Conservation (phyloP, 2,797 vertebrate genomes). For the Triplophysa yarkandensis region DNA sequence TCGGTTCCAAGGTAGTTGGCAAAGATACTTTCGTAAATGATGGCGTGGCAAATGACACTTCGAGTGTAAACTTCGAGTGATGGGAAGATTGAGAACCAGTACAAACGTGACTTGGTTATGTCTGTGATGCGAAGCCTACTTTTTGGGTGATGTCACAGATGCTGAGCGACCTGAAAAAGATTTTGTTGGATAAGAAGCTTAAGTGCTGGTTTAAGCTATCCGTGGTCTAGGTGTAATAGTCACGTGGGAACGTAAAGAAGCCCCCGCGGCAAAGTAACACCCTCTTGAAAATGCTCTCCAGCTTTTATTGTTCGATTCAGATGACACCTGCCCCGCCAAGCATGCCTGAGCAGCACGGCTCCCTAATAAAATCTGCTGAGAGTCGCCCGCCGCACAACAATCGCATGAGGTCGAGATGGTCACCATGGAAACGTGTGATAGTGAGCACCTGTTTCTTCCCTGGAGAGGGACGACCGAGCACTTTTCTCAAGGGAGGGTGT, state of each 20-base stretch:
- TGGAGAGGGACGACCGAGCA: conserved; percentile 56
- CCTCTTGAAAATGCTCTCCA: conserved; percentile 56
- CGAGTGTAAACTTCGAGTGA: no score
- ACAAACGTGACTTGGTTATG: no score
- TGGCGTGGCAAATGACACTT: no score
- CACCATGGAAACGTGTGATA: conserved; percentile 82
- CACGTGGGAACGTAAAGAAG: conserved; percentile 59
- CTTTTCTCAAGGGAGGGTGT: conserved; percentile 48
- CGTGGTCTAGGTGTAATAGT: conserved; percentile 66
- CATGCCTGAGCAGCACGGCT: conserved; percentile 69
- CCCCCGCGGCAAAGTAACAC: conserved; percentile 51
- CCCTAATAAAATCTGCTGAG: conserved; percentile 71
- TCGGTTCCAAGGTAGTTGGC: no score
- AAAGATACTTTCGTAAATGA: no score
- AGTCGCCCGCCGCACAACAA: conserved; percentile 70
- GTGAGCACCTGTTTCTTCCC: conserved; percentile 69
- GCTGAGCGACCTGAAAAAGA: conserved; percentile 8
- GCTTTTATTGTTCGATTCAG: conserved; percentile 58
- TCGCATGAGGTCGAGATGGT: conserved; percentile 72
- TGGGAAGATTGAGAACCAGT: conserved; percentile 53
- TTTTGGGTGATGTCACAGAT: conserved; percentile 19
- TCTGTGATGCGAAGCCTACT: background rate
- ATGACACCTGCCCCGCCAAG: conserved; percentile 74
- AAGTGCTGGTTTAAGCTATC: conserved; percentile 63
- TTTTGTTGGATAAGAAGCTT: conserved; percentile 3